Percentiles rank a stretch among this genome's conserved stretches.
Evolutionary conservation across 2,113 vertebrate genomes (phyloP).

Genomic region (Melanostigma gelatinosum): DNA sequence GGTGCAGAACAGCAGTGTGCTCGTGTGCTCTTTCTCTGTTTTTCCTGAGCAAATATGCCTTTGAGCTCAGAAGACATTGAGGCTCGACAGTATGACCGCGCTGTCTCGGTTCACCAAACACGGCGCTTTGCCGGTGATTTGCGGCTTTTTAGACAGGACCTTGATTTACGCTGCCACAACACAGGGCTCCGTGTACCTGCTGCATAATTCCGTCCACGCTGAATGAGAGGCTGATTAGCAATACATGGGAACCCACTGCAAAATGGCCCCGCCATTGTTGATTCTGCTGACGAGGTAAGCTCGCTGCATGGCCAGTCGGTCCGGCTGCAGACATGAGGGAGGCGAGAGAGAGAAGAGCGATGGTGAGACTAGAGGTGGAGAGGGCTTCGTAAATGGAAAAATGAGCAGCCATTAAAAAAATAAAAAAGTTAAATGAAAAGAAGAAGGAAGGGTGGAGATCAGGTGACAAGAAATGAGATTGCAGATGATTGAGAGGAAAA

Average conservation of each 20-base stretch:
- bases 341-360: constrained; percentile 11
- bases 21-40: not conserved
- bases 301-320: constrained; percentile 1
- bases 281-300: constrained; percentile 70
- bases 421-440: constrained; percentile 17
- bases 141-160: constrained; percentile 12
- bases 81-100: not conserved
- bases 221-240: constrained; percentile 70
- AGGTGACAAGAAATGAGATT: not conserved
- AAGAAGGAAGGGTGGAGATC: not conserved
- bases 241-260: constrained; percentile 59
- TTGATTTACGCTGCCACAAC: constrained; percentile 58
- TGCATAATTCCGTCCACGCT: constrained; percentile 47
- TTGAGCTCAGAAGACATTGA: not conserved
- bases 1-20: not conserved
- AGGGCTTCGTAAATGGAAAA: too few species aligned
- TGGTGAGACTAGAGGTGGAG: constrained; percentile 2
- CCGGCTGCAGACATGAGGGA: constrained; percentile 27
- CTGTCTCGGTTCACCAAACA: not conserved
- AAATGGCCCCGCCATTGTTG: constrained; percentile 53
- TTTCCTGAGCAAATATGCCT: constrained; percentile 1
- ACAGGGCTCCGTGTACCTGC: constrained; percentile 49
- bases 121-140: constrained; percentile 25
- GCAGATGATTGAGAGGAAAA: not conserved
- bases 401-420: constrained; percentile 18